Percentiles rank a stretch among this genome's conserved stretches.
phyloP scores from a whole-genome alignment of 2,113 vertebrate genomes.

The Proterorhinus semilunaris region DNA sequence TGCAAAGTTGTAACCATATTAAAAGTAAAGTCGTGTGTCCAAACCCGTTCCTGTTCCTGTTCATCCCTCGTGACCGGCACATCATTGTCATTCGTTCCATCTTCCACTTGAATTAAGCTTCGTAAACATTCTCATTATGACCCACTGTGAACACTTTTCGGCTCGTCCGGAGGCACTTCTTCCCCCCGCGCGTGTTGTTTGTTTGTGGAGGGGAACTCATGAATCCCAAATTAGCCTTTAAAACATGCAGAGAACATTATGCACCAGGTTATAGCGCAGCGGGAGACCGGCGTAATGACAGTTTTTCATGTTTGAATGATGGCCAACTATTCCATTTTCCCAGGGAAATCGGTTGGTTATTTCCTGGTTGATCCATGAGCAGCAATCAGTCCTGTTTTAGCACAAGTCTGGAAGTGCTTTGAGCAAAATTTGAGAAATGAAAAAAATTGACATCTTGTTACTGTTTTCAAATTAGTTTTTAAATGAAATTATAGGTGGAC shows the following conservation, averaged over 20 bases:
- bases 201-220: constrained; percentile 22
- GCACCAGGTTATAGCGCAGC: constrained; percentile 14
- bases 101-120: constrained; percentile 43
- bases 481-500: neutral
- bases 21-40: too few relatives aligned
- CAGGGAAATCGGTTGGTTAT: constrained; percentile 20
- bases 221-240: constrained; percentile 11
- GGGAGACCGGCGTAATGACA: constrained; percentile 20
- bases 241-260: constrained; percentile 5
- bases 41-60: too few relatives aligned
- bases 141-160: constrained; percentile 48
- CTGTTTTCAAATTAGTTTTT: neutral
- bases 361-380: neutral
- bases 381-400: neutral
- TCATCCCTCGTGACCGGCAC: constrained; percentile 45
- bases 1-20: too few relatives aligned
- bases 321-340: constrained; percentile 11
- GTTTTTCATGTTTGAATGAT: constrained; percentile 12
- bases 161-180: constrained; percentile 4
- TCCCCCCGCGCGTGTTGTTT: constrained; percentile 29
- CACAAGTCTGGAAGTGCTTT: constrained; percentile 6
- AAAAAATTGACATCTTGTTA: neutral
- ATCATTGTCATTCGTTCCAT: constrained; percentile 30
- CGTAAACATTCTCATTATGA: constrained; percentile 57
- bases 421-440: neutral